Conservation (phyloP, 2,888 invertebrate species). For the Therioaphis trifolii region DNA sequence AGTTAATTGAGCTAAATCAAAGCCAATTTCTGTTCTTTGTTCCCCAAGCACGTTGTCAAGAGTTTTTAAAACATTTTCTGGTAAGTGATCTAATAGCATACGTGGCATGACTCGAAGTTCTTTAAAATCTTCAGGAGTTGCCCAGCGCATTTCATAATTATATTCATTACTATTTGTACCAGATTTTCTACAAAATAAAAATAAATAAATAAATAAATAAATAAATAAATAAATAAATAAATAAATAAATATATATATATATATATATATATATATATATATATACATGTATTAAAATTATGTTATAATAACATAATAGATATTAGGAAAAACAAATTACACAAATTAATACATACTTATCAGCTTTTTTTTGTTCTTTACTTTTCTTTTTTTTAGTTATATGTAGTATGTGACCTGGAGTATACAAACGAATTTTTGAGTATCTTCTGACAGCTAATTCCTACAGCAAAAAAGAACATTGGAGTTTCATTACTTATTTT, state of each 20-base stretch:
- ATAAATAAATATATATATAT: not conserved
- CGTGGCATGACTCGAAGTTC: constrained; percentile 86
- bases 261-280: not conserved
- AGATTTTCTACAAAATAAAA: constrained; percentile 72
- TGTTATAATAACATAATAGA: not conserved
- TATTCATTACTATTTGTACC: constrained; percentile 71
- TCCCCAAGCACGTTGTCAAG: constrained; percentile 74
- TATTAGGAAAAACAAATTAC: not conserved
- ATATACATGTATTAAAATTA: not conserved
- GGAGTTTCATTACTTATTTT: not conserved
- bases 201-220: not conserved
- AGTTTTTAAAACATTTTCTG: constrained; percentile 81
- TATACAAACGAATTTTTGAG: constrained; percentile 78
- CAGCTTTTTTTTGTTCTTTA: constrained; percentile 75
- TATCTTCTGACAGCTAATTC: constrained; percentile 77
- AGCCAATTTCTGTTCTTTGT: constrained; percentile 68
- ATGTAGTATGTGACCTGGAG: constrained; percentile 85
- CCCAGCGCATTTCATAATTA: constrained; percentile 83
- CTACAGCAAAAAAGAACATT: constrained; percentile 68
- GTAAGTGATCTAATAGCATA: constrained; percentile 88
- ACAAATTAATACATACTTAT: constrained; percentile 71
- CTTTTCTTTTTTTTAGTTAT: constrained; percentile 79
- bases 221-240: not conserved
- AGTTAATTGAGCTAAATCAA: constrained; percentile 66
- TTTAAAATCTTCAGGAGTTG: constrained; percentile 81